Evolutionary conservation across 1,140 invertebrate species (phyloP).

Genomic region (Trichonephila clavata): DNA sequence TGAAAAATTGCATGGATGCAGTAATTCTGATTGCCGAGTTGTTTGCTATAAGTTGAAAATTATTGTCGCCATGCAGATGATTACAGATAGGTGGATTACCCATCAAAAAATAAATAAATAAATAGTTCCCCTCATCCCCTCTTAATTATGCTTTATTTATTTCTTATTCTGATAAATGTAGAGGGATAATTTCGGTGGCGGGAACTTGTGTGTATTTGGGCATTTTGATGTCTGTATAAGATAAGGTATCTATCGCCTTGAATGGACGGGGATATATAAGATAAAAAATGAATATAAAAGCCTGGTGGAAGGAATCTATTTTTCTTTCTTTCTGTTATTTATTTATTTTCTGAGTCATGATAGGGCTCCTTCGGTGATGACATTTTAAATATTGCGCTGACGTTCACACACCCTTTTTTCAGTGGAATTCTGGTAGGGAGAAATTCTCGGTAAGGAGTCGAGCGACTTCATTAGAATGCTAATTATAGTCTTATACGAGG

Average conservation of each 20-base stretch:
- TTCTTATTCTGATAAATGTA: constrained; percentile 41
- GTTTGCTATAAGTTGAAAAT: constrained; percentile 54
- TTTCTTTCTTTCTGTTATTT: too few relatives aligned
- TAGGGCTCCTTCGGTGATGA: background rate
- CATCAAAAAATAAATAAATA: background rate
- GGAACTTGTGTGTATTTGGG: constrained; percentile 7
- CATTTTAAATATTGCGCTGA: background rate
- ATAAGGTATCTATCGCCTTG: background rate
- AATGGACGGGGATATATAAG: background rate
- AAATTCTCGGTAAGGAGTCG: background rate
- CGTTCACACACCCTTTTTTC: constrained; percentile 11
- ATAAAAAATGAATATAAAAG: background rate
- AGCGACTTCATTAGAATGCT: background rate
- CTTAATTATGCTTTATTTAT: constrained; percentile 35
- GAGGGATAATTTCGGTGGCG: constrained; percentile 39
- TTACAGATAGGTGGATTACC: constrained; percentile 17
- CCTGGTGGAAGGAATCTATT: background rate
- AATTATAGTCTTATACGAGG: background rate
- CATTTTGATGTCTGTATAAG: constrained; percentile 55
- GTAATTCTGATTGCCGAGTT: constrained; percentile 11
- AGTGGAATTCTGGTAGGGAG: background rate
- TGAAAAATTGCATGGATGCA: constrained; percentile 12
- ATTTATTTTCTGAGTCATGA: background rate
- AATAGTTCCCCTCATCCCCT: background rate
- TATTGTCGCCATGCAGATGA: constrained; percentile 38